These are phyloP conservation scores for Mormyrops attenuatus DNA, from an alignment of 2,797 vertebrate genomes.

Conservation along the genomic window DNA sequence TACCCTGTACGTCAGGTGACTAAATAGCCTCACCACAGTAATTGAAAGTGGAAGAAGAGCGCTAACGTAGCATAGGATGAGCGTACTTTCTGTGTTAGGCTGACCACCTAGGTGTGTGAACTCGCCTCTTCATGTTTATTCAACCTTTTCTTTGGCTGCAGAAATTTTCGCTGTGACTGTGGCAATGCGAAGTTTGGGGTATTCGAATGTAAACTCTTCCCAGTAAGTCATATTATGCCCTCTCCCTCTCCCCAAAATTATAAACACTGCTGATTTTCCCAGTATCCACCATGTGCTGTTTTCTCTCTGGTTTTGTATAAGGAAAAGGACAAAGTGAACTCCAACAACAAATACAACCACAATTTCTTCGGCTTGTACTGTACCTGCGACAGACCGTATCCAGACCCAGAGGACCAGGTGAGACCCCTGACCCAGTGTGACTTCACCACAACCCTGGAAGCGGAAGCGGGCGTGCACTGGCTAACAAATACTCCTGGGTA, in stretches of 20 bases:
- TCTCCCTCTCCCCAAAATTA: background rate
- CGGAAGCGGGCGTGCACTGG: background rate
- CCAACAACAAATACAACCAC: slow-evolving; percentile 86
- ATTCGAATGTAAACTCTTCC: slow-evolving; percentile 76
- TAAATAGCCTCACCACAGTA: background rate
- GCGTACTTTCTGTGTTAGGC: background rate
- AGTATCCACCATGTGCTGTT: background rate
- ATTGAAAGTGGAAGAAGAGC: background rate
- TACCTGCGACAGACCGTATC: slow-evolving; percentile 85
- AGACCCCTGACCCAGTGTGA: slow-evolving; percentile 24
- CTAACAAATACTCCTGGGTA: background rate
- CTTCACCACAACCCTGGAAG: background rate
- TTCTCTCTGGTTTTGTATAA: slow-evolving; percentile 44
- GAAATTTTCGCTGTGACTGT: slow-evolving; percentile 79
- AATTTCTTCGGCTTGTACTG: slow-evolving; percentile 95
- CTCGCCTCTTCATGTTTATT: background rate
- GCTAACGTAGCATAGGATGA: background rate
- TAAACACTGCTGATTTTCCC: background rate
- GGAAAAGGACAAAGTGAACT: slow-evolving; percentile 82
- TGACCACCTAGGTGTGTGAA: background rate
- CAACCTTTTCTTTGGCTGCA: slow-evolving; percentile 35
- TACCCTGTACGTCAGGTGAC: background rate
- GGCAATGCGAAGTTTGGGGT: slow-evolving; percentile 85
- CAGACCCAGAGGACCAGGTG: slow-evolving; percentile 94
- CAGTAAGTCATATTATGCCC: slow-evolving; percentile 62